A percentile compares a stretch with the other conserved stretches of the same genome.
These are phyloP conservation scores for Streptopelia turtur DNA, from an alignment of 2,797 vertebrate genomes.

Conservation along the genomic window DNA sequence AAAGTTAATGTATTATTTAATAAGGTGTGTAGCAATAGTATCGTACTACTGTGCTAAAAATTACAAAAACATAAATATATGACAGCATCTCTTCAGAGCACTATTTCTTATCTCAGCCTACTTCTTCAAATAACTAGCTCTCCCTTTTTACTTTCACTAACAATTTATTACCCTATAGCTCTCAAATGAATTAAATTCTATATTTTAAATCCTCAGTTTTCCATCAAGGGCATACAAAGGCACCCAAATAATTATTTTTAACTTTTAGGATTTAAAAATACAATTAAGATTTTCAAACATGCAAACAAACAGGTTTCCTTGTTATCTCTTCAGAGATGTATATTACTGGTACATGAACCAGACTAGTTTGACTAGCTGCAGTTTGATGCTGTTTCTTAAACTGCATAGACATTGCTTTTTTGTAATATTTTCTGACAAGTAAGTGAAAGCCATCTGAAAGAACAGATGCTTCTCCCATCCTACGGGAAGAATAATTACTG, in stretches of 20 bases:
- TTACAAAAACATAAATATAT: not conserved
- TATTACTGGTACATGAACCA: not conserved
- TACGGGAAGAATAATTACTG: not conserved
- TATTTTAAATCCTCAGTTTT: not conserved
- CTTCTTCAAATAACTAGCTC: not conserved
- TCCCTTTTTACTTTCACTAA: not conserved
- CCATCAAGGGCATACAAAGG: not conserved
- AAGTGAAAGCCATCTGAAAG: not conserved
- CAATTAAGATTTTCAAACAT: not conserved
- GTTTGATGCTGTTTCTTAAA: not conserved
- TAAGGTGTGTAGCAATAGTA: not conserved
- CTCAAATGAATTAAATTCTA: not conserved
- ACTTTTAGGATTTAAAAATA: not conserved
- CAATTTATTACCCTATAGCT: not conserved
- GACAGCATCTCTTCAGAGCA: not conserved
- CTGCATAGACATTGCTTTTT: not conserved
- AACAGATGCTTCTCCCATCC: not conserved
- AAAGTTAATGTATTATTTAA: not conserved
- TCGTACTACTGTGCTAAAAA: not conserved
- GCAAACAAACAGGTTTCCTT: not conserved
- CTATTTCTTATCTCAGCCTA: not conserved
- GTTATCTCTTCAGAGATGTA: not conserved
- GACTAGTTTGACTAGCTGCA: not conserved
- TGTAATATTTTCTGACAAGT: not conserved
- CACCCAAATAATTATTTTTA: not conserved